These are phyloP conservation scores for Drosophila flavopinicola DNA, from an alignment of 2,888 invertebrate genomes.

Conservation along the genomic window DNA sequence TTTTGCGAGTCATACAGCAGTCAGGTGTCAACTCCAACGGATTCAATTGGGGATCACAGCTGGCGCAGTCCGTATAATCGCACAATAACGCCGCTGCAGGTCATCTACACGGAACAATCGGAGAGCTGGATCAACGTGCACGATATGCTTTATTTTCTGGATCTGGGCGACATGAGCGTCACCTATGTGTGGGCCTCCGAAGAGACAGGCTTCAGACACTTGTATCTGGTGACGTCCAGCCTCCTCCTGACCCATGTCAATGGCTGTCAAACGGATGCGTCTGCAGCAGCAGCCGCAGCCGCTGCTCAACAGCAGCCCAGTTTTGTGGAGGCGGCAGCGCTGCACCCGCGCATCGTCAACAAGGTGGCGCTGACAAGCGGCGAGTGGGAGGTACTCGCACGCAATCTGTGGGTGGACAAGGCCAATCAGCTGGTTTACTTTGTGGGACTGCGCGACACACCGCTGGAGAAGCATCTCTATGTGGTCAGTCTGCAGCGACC, in stretches of 20 bases:
- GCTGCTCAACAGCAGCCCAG: constrained; percentile 64
- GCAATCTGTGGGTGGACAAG: constrained; percentile 94
- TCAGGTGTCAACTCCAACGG: constrained; percentile 84
- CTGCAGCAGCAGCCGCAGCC: constrained; percentile 55
- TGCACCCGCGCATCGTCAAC: constrained; percentile 88
- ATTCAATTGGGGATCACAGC: constrained; percentile 81
- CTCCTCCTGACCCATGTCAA: constrained; percentile 83
- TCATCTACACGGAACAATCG: constrained; percentile 85
- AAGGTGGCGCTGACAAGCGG: constrained; percentile 92
- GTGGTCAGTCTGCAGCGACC: constrained; percentile 91
- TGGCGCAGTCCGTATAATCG: constrained; percentile 84
- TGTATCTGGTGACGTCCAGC: constrained; percentile 91
- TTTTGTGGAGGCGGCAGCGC: constrained; percentile 75
- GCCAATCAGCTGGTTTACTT: constrained; percentile 93
- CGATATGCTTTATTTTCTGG: constrained; percentile 93
- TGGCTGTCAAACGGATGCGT: constrained; percentile 83
- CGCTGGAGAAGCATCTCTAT: constrained; percentile 96
- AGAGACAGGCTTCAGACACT: constrained; percentile 94
- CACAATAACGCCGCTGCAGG: constrained; percentile 83
- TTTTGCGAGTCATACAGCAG: constrained; percentile 86
- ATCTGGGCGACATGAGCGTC: constrained; percentile 84
- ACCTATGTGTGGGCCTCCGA: constrained; percentile 97
- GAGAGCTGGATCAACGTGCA: constrained; percentile 98
- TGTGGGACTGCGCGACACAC: constrained; percentile 94
- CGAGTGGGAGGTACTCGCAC: constrained; percentile 96